A percentile compares a stretch with the other conserved stretches of the same genome.
phyloP scores from a whole-genome alignment of 1,140 invertebrate species.

The Euschistus heros region DNA sequence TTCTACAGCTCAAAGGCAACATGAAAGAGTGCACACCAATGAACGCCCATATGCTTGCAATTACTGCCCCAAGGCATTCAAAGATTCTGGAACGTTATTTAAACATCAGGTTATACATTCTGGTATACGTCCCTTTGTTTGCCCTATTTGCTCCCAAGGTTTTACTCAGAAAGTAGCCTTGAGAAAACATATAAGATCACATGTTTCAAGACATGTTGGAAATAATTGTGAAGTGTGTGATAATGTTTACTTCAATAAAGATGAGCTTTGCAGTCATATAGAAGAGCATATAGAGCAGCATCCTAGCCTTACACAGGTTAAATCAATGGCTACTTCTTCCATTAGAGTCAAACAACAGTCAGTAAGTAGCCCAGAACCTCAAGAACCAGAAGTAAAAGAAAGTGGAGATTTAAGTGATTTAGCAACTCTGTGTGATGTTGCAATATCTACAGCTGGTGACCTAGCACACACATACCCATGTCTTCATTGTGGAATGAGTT shows the following conservation, averaged over 20 bases:
- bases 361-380: neutral
- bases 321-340: constrained; percentile 24
- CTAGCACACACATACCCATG: constrained; percentile 25
- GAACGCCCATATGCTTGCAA: constrained; percentile 52
- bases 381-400: constrained; percentile 20
- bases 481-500: constrained; percentile 27
- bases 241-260: constrained; percentile 20
- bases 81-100: constrained; percentile 42
- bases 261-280: constrained; percentile 26
- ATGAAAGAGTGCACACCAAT: constrained; percentile 58
- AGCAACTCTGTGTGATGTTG: constrained; percentile 29
- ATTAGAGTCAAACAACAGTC: constrained; percentile 15
- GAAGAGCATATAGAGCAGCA: constrained; percentile 27
- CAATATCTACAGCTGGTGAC: constrained; percentile 27
- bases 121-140: constrained; percentile 33
- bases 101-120: constrained; percentile 40
- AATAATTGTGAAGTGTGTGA: constrained; percentile 27
- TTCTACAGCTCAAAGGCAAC: constrained; percentile 45
- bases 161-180: constrained; percentile 31
- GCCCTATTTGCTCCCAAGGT: constrained; percentile 33
- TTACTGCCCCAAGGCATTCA: constrained; percentile 58
- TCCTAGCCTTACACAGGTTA: constrained; percentile 23
- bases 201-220: constrained; percentile 27
- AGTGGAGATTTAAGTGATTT: constrained; percentile 27
- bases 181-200: constrained; percentile 37